phyloP scores from a whole-genome alignment of 2,888 invertebrate genomes.

The Odontocolon sp. region DNA sequence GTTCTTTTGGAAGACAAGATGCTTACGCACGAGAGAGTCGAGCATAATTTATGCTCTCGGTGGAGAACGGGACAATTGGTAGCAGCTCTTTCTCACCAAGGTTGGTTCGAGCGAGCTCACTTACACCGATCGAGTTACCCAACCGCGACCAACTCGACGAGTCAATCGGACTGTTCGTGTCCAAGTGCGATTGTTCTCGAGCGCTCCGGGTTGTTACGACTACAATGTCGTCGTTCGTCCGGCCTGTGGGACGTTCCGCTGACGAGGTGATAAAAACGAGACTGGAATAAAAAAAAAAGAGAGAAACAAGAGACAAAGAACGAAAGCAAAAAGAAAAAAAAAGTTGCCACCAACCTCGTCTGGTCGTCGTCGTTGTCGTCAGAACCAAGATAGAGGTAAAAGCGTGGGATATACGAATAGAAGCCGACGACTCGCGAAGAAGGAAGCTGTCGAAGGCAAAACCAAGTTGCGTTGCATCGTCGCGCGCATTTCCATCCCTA shows the following conservation, averaged over 20 bases:
- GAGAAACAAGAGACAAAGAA: conserved; percentile 18
- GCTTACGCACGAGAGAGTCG: conserved; percentile 22
- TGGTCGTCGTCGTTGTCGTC: conserved; percentile 3
- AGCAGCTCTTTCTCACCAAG: conserved; percentile 34
- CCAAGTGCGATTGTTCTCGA: conserved; percentile 50
- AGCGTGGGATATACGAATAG: neutral
- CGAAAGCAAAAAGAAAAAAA: neutral
- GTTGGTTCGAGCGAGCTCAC: conserved; percentile 3
- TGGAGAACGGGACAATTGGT: conserved; percentile 47
- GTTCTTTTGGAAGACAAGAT: neutral
- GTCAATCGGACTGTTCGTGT: conserved; percentile 65
- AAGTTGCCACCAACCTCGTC: conserved; percentile 43
- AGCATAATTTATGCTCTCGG: conserved; percentile 53
- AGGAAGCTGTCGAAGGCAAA: conserved; percentile 34
- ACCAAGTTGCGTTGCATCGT: neutral
- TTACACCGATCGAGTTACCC: conserved; percentile 27
- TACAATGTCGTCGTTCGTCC: conserved; percentile 43
- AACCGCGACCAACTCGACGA: conserved; percentile 60
- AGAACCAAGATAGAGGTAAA: conserved; percentile 9
- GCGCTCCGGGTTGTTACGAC: conserved; percentile 56
- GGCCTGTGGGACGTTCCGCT: conserved; percentile 28
- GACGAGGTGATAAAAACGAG: conserved; percentile 28
- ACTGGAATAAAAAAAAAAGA: neutral
- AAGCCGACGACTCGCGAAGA: conserved; percentile 7
- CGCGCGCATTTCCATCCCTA: conserved; percentile 8